These are phyloP conservation scores for Agonopterix alstromeriana DNA, from an alignment of 2,888 invertebrate species.

Conservation along the genomic window DNA sequence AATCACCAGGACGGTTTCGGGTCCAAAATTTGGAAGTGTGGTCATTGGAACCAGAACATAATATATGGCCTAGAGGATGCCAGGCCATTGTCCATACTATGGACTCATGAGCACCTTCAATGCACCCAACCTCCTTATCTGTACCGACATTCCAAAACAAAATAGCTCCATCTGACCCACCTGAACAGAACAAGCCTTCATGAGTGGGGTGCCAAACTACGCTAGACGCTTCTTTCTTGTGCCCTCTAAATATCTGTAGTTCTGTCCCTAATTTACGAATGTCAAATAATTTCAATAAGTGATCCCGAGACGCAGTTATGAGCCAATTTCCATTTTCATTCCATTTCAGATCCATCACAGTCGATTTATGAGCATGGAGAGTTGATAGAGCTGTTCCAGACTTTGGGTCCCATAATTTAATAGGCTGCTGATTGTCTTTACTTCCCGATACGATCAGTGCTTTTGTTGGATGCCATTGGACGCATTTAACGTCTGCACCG, in stretches of 20 bases:
- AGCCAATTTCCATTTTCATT: conserved; percentile 99
- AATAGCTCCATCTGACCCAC: conserved; percentile 98
- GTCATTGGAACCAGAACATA: conserved; percentile 99
- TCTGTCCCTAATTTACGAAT: conserved; percentile 96
- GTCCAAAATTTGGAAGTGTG: conserved; percentile 99
- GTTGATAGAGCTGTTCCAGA: conserved; percentile 96
- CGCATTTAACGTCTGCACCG: conserved; percentile 99
- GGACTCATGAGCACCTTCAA: conserved; percentile 99
- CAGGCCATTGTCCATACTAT: conserved; percentile 99
- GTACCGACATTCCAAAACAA: conserved; percentile 99
- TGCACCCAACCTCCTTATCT: conserved; percentile 98
- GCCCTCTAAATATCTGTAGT: conserved; percentile 97
- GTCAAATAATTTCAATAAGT: conserved; percentile 97
- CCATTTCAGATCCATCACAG: conserved; percentile 99
- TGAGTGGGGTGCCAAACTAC: conserved; percentile 99
- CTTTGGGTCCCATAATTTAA: conserved; percentile 99
- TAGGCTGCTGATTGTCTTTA: conserved; percentile 99
- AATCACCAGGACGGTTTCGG: conserved; percentile 97
- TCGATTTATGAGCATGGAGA: conserved; percentile 99
- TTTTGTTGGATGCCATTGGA: conserved; percentile 99
- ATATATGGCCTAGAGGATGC: conserved; percentile 99
- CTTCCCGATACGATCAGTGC: conserved; percentile 98
- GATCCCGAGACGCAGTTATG: conserved; percentile 98
- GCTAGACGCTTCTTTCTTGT: conserved; percentile 98
- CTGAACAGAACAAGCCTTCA: conserved; percentile 97